Conservation (phyloP, 1,140 invertebrate genomes). For the Caerostris darwini region DNA sequence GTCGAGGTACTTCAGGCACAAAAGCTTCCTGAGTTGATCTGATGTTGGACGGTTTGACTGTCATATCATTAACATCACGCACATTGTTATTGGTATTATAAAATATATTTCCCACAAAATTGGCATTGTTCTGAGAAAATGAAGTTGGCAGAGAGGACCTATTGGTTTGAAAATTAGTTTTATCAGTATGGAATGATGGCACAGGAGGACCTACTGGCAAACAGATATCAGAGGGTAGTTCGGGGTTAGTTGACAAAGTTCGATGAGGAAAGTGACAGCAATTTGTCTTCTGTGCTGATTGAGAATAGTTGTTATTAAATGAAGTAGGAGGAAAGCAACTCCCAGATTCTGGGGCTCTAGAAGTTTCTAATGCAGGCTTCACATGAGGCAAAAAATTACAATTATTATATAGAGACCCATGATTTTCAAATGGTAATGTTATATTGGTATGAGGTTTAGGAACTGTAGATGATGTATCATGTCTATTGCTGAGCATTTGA, state of each 20-base stretch:
- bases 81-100: constrained; percentile 43
- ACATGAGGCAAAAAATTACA: constrained; percentile 72
- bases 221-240: constrained; percentile 34
- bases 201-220: constrained; percentile 54
- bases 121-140: constrained; percentile 65
- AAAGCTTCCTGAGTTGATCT: constrained; percentile 71
- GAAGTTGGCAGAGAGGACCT: constrained; percentile 36
- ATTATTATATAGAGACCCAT: constrained; percentile 66
- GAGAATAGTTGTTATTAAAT: constrained; percentile 67
- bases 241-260: constrained; percentile 18
- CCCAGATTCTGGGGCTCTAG: constrained; percentile 48
- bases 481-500: constrained; percentile 68
- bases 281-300: constrained; percentile 57
- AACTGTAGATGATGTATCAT: constrained; percentile 63
- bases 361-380: constrained; percentile 65
- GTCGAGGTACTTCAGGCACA: constrained; percentile 71
- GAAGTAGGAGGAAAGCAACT: constrained; percentile 60
- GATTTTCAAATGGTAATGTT: constrained; percentile 73
- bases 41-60: constrained; percentile 65
- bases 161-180: constrained; percentile 47
- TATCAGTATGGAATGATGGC: constrained; percentile 68
- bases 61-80: constrained; percentile 67
- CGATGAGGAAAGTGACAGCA: constrained; percentile 69
- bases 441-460: constrained; percentile 72
- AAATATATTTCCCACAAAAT: constrained; percentile 71